Evolutionary conservation across 1,140 invertebrate genomes (phyloP).

Genomic region (Papilio glaucus): DNA sequence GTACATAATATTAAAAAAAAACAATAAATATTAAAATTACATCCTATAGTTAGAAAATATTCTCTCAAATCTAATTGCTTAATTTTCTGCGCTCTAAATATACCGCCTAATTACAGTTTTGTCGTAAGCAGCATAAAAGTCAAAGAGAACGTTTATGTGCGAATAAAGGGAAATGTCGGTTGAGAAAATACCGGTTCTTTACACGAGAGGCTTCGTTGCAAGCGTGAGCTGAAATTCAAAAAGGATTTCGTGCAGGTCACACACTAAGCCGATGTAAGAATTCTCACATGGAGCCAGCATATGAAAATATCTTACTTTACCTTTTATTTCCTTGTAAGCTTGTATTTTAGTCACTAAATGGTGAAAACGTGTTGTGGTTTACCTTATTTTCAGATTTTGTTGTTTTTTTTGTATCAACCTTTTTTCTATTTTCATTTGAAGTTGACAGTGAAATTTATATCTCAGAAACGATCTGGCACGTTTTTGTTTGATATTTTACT

Average conservation of each 20-base stretch:
- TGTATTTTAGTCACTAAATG: neutral
- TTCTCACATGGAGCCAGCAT: neutral
- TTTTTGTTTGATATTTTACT: too few species aligned
- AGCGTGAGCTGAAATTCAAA: conserved; percentile 11
- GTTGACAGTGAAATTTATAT: neutral
- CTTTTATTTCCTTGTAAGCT: neutral
- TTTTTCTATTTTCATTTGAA: neutral
- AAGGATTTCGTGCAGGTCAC: conserved; percentile 27
- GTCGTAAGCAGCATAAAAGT: neutral
- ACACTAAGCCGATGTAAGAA: conserved; percentile 26
- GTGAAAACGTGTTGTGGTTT: neutral
- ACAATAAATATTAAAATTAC: too few species aligned
- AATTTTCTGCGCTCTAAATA: neutral
- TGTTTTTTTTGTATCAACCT: neutral
- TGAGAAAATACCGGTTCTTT: conserved; percentile 12
- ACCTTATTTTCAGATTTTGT: neutral
- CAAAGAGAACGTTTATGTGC: conserved; percentile 20
- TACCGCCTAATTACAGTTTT: neutral
- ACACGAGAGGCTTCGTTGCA: conserved; percentile 1
- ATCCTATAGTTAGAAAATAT: too few species aligned
- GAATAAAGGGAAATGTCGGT: conserved; percentile 12
- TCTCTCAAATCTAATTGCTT: neutral
- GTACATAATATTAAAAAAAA: too few species aligned
- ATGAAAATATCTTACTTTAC: conserved; percentile 7
- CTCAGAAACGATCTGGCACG: neutral